A percentile compares a stretch with the other conserved stretches of the same genome.
phyloP scores from a whole-genome alignment of 2,888 invertebrate species.

The Sceliomorpha sp. region DNA sequence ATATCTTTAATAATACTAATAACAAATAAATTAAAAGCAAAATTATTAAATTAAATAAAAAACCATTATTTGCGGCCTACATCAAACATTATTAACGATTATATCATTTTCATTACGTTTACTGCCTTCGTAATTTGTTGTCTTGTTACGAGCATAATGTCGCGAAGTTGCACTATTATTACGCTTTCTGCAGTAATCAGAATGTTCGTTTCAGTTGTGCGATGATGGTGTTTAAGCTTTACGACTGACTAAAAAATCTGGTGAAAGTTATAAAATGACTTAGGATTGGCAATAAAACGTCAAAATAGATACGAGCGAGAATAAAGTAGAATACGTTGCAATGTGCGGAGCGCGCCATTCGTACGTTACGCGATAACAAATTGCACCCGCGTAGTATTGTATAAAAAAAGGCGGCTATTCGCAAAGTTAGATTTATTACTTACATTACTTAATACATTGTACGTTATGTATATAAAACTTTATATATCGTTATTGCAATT shows the following conservation, averaged over 20 bases:
- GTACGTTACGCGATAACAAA: constrained; percentile 25
- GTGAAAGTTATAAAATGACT: constrained; percentile 37
- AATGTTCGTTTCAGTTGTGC: constrained; percentile 18
- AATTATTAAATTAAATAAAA: no score
- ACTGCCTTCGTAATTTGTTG: no score
- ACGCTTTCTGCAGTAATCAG: constrained; percentile 20
- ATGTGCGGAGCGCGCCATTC: constrained; percentile 16
- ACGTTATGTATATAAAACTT: no score
- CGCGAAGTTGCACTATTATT: constrained; percentile 4
- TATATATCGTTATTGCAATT: no score
- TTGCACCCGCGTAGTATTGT: constrained; percentile 4
- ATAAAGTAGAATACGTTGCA: constrained; percentile 20
- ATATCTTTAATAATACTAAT: no score
- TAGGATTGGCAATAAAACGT: constrained; percentile 15
- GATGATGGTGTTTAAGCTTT: constrained; percentile 13
- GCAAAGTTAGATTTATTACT: constrained; percentile 6
- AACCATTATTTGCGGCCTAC: no score
- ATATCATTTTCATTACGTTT: no score
- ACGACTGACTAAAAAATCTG: constrained; percentile 14
- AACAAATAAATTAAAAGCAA: no score
- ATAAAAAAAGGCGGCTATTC: neutral
- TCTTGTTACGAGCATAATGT: neutral
- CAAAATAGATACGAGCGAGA: neutral
- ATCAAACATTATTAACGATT: no score
- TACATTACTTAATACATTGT: no score